A percentile compares a stretch with the other conserved stretches of the same genome.
Conservation (phyloP, 2,888 invertebrate species). For the Drosophila mayaguana region DNA sequence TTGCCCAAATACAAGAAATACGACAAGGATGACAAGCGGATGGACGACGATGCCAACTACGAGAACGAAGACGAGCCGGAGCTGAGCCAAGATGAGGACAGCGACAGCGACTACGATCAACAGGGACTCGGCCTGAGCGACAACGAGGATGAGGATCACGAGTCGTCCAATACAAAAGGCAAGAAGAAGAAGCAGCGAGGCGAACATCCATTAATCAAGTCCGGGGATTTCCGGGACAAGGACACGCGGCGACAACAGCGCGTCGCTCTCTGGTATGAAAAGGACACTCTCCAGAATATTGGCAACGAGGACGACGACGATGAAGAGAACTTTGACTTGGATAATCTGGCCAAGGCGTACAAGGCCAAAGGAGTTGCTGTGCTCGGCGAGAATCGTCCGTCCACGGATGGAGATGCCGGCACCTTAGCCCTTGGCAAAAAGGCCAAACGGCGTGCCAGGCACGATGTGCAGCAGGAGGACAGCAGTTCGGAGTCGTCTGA, state of each 20-base stretch:
- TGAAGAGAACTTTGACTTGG: slow-evolving; percentile 94
- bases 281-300: slow-evolving; percentile 91
- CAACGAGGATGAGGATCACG: slow-evolving; percentile 84
- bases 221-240: slow-evolving; percentile 91
- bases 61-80: slow-evolving; percentile 86
- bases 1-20: slow-evolving; percentile 87
- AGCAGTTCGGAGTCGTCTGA: slow-evolving; percentile 75
- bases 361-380: slow-evolving; percentile 89
- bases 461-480: slow-evolving; percentile 60
- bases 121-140: slow-evolving; percentile 88
- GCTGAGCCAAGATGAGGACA: slow-evolving; percentile 68
- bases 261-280: slow-evolving; percentile 95
- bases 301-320: slow-evolving; percentile 92
- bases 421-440: slow-evolving; percentile 79
- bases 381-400: slow-evolving; percentile 76
- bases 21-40: slow-evolving; percentile 88
- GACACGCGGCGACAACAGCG: slow-evolving; percentile 90
- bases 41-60: slow-evolving; percentile 90
- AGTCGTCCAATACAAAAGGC: slow-evolving; percentile 73
- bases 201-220: slow-evolving; percentile 91
- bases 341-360: slow-evolving; percentile 90
- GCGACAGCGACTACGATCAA: slow-evolving; percentile 81
- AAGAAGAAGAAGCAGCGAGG: slow-evolving; percentile 77
- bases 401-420: slow-evolving; percentile 8
- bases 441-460: slow-evolving; percentile 82